phyloP scores from a whole-genome alignment of 2,888 invertebrate genomes.

The Euspilapteryx auroguttella region DNA sequence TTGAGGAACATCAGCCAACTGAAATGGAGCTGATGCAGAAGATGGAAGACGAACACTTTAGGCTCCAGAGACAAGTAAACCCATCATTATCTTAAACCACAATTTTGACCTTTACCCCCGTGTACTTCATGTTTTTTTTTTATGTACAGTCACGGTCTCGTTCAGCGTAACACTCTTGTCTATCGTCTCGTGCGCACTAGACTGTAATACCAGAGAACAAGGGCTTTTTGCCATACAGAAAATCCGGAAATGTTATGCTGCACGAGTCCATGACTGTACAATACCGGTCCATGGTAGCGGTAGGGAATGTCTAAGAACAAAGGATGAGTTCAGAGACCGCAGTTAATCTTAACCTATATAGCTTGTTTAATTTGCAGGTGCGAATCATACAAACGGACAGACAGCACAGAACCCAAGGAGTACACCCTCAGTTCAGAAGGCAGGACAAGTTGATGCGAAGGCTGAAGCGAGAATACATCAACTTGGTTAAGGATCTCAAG shows the following conservation, averaged over 20 bases:
- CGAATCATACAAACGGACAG: constrained; percentile 37
- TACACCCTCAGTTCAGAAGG: constrained; percentile 35
- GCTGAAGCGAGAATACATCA: constrained; percentile 30
- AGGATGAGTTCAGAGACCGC: too few relatives aligned
- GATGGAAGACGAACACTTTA: constrained; percentile 40
- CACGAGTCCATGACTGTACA: too few relatives aligned
- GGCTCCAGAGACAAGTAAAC: constrained; percentile 38
- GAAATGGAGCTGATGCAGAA: constrained; percentile 32
- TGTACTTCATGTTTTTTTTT: not conserved
- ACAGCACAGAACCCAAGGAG: constrained; percentile 25
- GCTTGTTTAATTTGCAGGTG: constrained; percentile 16
- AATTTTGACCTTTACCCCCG: not conserved
- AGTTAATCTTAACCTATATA: not conserved
- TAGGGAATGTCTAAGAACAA: too few relatives aligned
- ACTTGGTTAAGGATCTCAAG: constrained; percentile 28
- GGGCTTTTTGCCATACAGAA: too few relatives aligned
- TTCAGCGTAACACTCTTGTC: too few relatives aligned
- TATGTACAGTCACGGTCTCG: too few relatives aligned
- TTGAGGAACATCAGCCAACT: not conserved
- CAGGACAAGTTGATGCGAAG: constrained; percentile 27
- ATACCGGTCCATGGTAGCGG: too few relatives aligned
- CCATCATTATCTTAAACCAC: too few relatives aligned
- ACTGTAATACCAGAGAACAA: too few relatives aligned
- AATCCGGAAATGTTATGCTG: too few relatives aligned
- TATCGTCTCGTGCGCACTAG: too few relatives aligned